phyloP scores from a whole-genome alignment of 2,113 vertebrate genomes.

The Semnopithecus entellus region DNA sequence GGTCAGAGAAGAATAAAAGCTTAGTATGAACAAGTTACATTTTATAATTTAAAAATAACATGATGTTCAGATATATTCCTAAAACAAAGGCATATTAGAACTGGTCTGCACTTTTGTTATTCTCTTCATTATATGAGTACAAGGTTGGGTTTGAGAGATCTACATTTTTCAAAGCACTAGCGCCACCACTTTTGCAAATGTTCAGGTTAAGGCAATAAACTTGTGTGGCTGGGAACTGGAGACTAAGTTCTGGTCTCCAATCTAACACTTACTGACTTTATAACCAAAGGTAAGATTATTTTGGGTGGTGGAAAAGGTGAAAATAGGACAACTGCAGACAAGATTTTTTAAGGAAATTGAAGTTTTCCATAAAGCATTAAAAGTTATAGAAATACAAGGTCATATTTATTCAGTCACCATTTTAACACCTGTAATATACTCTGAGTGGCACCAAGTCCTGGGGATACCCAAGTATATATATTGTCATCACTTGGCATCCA shows the following conservation, averaged over 20 bases:
- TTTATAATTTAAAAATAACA: conserved; percentile 14
- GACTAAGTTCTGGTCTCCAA: neutral
- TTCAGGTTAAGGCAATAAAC: neutral
- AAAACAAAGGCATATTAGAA: neutral
- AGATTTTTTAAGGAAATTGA: neutral
- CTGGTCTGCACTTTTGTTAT: neutral
- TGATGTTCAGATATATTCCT: neutral
- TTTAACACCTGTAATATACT: neutral
- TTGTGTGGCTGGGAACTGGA: neutral
- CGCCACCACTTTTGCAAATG: neutral
- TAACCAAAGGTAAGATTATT: neutral
- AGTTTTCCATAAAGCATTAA: neutral
- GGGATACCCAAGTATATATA: neutral
- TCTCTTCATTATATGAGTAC: neutral
- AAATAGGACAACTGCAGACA: neutral
- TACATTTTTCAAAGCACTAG: neutral
- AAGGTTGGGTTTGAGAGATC: neutral
- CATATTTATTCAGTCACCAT: neutral
- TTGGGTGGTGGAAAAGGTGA: accelerated
- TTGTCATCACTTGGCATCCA: neutral
- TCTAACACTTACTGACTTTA: neutral
- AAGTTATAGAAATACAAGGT: neutral
- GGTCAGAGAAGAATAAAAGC: neutral
- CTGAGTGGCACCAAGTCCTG: neutral
- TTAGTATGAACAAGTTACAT: neutral